Base-by-base conservation (phyloP, 2,888 invertebrate genomes). In the Uropetala carovei region DNA sequence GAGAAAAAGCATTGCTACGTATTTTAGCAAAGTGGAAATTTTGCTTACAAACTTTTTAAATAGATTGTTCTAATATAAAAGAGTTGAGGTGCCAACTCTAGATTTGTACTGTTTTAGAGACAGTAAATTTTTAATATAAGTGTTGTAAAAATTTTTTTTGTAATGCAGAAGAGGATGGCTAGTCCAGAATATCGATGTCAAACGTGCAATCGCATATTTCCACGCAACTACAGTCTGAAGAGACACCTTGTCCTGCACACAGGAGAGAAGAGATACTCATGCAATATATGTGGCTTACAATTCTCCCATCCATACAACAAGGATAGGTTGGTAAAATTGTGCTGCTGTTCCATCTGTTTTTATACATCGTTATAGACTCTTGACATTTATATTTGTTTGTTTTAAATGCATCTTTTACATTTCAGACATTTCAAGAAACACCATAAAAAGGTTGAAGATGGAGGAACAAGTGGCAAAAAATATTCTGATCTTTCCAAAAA, bases 201-300 rank as follows among this genome's bases (percentile, higher is more conserved):
- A 5, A 94, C 94, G 92, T 95, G 95, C 93, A 93, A 94, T 7
- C 94, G 94, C 92, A 94, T 93, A 56, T 95, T 95, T 93, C 94
- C 94, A 14, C 93, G 94, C 14, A 94, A 94, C 92, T 94, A 94
- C 93, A 94, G 94, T 93, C 93, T 95, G 30, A 94, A 94, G 89
- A 94, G 94, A 14, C 94, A 95, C 92, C 93, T 94, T 92, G 92
- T 94, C 60, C 94, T 94, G 58, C 94, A 95, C 93, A 93, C 94
- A 7, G 94, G 94, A 11, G 94, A 94, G 8, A 94, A 94, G 92
- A 93, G 93, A 68, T 93, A 93, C 64, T 85, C 91, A n/a, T 93
- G 93, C 93, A 92, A 93, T 18, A 93, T 94, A 58, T 94, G 94
- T 91, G 94, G 93, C 16, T 94, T 94, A 64, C 94, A 94, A 92